phyloP scores from a whole-genome alignment of 2,888 invertebrate genomes.

The Aphodius sticticus region DNA sequence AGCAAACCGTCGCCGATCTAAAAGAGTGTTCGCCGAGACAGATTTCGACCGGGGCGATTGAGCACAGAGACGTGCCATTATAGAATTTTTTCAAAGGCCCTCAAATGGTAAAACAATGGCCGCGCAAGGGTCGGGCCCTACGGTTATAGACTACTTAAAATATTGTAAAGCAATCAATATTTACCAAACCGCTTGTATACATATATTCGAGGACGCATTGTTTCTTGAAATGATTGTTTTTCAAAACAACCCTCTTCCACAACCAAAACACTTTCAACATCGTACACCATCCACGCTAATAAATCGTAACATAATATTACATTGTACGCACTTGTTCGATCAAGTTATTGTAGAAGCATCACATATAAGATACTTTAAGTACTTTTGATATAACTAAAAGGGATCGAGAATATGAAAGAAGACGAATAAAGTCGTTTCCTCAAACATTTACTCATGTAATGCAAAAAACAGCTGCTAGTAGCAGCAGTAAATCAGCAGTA shows the following conservation, averaged over 20 bases:
- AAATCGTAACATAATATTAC: neutral
- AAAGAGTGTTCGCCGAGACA: neutral
- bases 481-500: no score
- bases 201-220: conserved; percentile 42
- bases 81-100: conserved; percentile 28
- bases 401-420: no score
- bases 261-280: neutral
- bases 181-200: conserved; percentile 49
- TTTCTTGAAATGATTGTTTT: conserved; percentile 30
- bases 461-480: no score
- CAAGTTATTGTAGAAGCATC: no score
- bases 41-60: conserved; percentile 5
- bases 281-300: neutral
- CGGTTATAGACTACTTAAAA: conserved; percentile 39
- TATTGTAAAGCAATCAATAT: conserved; percentile 54
- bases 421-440: no score
- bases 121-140: conserved; percentile 35
- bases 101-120: conserved; percentile 32
- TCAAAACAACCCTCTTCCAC: neutral
- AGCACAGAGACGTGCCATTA: conserved; percentile 7
- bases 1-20: neutral
- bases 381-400: no score
- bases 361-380: no score
- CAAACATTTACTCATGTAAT: no score
- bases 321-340: neutral